phyloP scores from a whole-genome alignment of 2,888 invertebrate genomes.

The Sinodicranocentrus sp. region DNA sequence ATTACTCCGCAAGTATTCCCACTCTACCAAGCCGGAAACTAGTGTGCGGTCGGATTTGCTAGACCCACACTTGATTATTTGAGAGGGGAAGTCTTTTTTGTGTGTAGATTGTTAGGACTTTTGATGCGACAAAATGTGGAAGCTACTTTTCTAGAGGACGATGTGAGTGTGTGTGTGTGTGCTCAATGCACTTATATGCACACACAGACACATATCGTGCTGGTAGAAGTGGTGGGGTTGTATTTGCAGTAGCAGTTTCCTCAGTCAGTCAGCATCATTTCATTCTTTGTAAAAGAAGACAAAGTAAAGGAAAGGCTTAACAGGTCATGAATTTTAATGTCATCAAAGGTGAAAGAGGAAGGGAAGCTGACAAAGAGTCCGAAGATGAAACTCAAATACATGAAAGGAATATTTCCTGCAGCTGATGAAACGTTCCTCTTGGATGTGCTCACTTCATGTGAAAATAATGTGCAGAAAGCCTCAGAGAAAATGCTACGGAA shows the following conservation, averaged over 20 bases:
- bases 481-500: constrained; percentile 88
- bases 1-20: too few species aligned
- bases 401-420: constrained; percentile 94
- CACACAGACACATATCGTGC: too few species aligned
- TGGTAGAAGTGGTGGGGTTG: too few species aligned
- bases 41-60: too few species aligned
- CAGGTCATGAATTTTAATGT: constrained; percentile 71
- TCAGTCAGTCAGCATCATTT: constrained; percentile 38
- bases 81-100: too few species aligned
- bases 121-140: too few species aligned
- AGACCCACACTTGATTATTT: too few species aligned
- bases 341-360: constrained; percentile 72
- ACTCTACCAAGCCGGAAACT: too few species aligned
- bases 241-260: constrained; percentile 28
- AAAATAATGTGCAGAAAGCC: constrained; percentile 94
- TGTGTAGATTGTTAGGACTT: too few species aligned
- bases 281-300: constrained; percentile 49
- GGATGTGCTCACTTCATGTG: constrained; percentile 88
- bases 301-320: constrained; percentile 61
- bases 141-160: too few species aligned
- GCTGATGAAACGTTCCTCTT: constrained; percentile 92
- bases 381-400: constrained; percentile 96
- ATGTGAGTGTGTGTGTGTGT: too few species aligned
- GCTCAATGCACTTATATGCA: too few species aligned
- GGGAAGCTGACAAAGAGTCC: constrained; percentile 79